Evolutionary conservation across 2,797 vertebrate species (phyloP).

Genomic region (Cryptoblepharus egeriae): DNA sequence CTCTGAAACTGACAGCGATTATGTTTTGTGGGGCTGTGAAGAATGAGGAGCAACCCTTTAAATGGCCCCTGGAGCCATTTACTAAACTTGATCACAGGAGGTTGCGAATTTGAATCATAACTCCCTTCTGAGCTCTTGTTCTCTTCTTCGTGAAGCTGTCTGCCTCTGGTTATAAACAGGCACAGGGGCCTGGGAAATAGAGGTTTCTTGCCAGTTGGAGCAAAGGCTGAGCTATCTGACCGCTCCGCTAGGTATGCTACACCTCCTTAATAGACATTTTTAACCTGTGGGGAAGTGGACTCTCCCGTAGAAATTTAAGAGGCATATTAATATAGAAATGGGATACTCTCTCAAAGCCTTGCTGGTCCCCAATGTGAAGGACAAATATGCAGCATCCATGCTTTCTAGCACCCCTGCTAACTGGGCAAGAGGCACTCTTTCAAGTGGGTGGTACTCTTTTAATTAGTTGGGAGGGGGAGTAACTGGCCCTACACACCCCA

Average conservation of each 20-base stretch:
- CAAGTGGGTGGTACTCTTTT: too few species aligned
- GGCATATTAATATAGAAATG: background rate
- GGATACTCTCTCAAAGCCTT: background rate
- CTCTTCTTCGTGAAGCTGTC: conserved; percentile 34
- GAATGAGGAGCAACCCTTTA: conserved; percentile 45
- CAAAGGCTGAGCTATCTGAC: background rate
- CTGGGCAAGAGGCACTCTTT: too few species aligned
- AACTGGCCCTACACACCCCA: too few species aligned
- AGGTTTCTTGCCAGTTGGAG: background rate
- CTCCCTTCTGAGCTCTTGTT: conserved; percentile 41
- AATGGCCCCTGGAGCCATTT: conserved; percentile 42
- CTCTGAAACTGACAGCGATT: conserved; percentile 40
- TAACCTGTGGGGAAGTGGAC: background rate
- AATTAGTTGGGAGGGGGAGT: too few species aligned
- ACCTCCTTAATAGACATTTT: background rate
- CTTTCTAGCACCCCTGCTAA: too few species aligned
- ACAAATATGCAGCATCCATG: background rate
- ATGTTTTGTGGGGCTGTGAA: conserved; percentile 43
- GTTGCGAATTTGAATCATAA: conserved; percentile 41
- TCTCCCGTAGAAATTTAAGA: background rate
- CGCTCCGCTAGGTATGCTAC: background rate
- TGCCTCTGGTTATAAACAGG: conserved; percentile 31
- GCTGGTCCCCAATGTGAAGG: background rate
- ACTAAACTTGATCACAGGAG: conserved; percentile 46
- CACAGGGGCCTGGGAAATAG: background rate